Conservation (phyloP, 2,888 invertebrate species). For the Coleophora deauratella region DNA sequence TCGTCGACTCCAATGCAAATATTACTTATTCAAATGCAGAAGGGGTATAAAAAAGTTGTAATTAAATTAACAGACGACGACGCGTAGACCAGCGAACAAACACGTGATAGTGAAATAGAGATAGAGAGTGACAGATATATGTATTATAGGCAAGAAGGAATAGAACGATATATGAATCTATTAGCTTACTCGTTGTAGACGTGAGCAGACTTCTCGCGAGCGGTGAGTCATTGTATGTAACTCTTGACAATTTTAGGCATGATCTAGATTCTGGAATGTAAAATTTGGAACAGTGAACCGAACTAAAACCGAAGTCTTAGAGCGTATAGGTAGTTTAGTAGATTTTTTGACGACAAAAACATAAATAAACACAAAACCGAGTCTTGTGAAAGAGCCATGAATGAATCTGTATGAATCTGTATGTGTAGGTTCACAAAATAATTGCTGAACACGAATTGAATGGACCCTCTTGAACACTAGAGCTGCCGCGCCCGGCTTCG, state of each 20-base stretch:
- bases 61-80: slow-evolving; percentile 62
- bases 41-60: slow-evolving; percentile 34
- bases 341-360: too few species aligned
- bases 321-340: too few species aligned
- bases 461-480: slow-evolving; percentile 57
- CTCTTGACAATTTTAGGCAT: slow-evolving; percentile 28
- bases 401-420: slow-evolving; percentile 62
- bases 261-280: slow-evolving; percentile 20
- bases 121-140: slow-evolving; percentile 43
- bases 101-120: slow-evolving; percentile 34
- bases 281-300: slow-evolving; percentile 4
- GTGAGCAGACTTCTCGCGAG: slow-evolving; percentile 16
- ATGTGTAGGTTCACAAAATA: slow-evolving; percentile 48
- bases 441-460: slow-evolving; percentile 71
- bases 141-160: slow-evolving; percentile 30
- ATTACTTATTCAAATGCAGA: too few species aligned
- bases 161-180: slow-evolving; percentile 44
- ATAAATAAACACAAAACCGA: too few species aligned
- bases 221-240: slow-evolving; percentile 40
- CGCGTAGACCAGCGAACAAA: slow-evolving; percentile 40
- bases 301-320: too few species aligned
- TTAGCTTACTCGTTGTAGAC: slow-evolving; percentile 25
- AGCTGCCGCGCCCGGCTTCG: slow-evolving; percentile 16
- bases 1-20: too few species aligned
- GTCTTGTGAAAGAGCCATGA: slow-evolving; percentile 56